These are phyloP conservation scores for Podargus strigoides DNA, from an alignment of 2,797 vertebrate species.

Conservation along the genomic window DNA sequence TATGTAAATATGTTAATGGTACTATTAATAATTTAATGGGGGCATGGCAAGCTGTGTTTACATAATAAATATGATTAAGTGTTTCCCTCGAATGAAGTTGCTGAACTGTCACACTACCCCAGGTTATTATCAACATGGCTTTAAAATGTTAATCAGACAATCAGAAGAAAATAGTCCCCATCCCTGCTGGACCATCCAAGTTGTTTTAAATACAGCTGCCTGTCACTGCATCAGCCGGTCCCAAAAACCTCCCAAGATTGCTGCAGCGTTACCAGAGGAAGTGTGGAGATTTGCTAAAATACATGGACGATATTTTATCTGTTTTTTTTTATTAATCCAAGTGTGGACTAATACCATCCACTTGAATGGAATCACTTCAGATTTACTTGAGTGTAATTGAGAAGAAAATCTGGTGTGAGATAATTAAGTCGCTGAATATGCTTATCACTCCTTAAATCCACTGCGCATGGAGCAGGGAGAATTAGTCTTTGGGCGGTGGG, in stretches of 20 bases:
- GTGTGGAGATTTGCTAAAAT: background rate
- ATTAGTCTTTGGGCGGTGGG: background rate
- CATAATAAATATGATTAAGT: conserved; percentile 76
- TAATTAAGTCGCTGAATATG: conserved; percentile 30
- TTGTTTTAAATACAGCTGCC: background rate
- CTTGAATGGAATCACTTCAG: conserved; percentile 19
- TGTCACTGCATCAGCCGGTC: fast-evolving
- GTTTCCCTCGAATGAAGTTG: conserved; percentile 70
- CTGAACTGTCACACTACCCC: conserved; percentile 68
- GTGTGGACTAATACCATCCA: background rate
- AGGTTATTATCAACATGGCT: conserved; percentile 67
- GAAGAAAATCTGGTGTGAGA: conserved; percentile 42
- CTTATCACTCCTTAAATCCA: conserved; percentile 8
- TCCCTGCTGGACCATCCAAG: background rate
- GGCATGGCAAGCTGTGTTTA: conserved; percentile 74
- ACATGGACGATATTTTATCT: background rate
- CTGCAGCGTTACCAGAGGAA: background rate
- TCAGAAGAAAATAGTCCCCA: conserved; percentile 43
- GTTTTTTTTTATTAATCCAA: conserved; percentile 1
- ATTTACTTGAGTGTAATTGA: conserved; percentile 49
- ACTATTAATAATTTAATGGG: conserved; percentile 75
- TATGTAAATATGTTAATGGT: conserved; percentile 75
- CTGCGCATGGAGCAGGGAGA: background rate
- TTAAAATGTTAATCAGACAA: conserved; percentile 66
- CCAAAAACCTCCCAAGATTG: background rate